phyloP scores from a whole-genome alignment of 2,113 vertebrate species.

The Datnioides undecimradiatus region DNA sequence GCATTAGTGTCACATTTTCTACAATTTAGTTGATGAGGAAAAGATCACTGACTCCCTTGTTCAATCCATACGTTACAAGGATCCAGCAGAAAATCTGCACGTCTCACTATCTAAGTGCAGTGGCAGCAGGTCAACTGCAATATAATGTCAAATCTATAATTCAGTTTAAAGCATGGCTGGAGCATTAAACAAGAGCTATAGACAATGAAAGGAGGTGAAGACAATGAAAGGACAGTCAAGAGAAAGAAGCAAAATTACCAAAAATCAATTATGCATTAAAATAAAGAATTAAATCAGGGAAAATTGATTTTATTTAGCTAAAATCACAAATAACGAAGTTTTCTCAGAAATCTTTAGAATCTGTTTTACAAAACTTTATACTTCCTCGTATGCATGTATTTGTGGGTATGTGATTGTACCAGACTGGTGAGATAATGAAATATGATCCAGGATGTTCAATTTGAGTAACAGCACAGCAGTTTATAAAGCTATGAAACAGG shows the following conservation, averaged over 20 bases:
- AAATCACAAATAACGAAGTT: not conserved
- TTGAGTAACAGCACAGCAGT: not conserved
- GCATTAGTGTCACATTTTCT: constrained; percentile 49
- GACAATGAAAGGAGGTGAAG: constrained; percentile 10
- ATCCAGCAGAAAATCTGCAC: constrained; percentile 29
- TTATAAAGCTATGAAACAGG: not conserved
- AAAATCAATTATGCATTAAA: not conserved
- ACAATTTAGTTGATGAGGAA: constrained; percentile 27
- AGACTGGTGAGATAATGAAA: not conserved
- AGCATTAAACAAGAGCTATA: constrained; percentile 22
- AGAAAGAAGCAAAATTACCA: not conserved
- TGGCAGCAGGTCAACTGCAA: constrained; percentile 57
- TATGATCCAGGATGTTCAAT: not conserved
- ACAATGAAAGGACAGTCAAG: not conserved
- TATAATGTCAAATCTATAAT: constrained; percentile 63
- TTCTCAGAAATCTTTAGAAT: not conserved
- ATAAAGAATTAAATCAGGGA: not conserved
- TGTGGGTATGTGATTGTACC: not conserved
- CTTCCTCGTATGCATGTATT: fast-evolving
- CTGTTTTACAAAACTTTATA: not conserved
- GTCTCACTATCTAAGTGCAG: constrained; percentile 16
- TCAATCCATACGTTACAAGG: constrained; percentile 27
- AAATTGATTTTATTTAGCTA: not conserved
- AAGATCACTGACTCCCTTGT: constrained; percentile 27
- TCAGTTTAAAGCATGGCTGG: constrained; percentile 44